These are phyloP conservation scores for Artemia sinica DNA, from an alignment of 2,888 invertebrate species.

Conservation along the genomic window DNA sequence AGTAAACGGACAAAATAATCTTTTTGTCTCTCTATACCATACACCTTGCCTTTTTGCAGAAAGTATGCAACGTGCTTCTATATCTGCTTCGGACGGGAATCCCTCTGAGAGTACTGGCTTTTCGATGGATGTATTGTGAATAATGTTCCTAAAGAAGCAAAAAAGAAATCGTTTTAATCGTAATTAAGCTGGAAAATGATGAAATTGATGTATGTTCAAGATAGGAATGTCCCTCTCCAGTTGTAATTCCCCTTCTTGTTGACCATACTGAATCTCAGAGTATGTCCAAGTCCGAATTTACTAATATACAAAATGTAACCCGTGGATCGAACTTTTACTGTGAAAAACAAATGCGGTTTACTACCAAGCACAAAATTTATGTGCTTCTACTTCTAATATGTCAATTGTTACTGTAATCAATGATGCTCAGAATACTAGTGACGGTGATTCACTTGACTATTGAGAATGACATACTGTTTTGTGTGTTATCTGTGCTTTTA, in stretches of 20 bases:
- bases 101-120: too few relatives aligned
- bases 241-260: background rate
- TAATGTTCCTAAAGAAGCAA: background rate
- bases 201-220: background rate
- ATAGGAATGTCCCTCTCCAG: background rate
- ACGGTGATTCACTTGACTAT: too few relatives aligned
- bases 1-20: too few relatives aligned
- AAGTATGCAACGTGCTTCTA: too few relatives aligned
- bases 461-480: too few relatives aligned
- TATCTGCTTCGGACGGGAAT: too few relatives aligned
- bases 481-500: too few relatives aligned
- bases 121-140: background rate
- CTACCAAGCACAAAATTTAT: background rate
- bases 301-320: background rate
- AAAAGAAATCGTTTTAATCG: background rate
- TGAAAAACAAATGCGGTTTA: background rate
- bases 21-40: too few relatives aligned
- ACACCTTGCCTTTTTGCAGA: too few relatives aligned
- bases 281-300: background rate
- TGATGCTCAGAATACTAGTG: background rate
- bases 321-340: background rate
- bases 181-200: slow-evolving; percentile 1
- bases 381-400: background rate
- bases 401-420: background rate
- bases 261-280: background rate